Conservation (phyloP, 2,888 invertebrate species). For the Clusia tigrina region DNA sequence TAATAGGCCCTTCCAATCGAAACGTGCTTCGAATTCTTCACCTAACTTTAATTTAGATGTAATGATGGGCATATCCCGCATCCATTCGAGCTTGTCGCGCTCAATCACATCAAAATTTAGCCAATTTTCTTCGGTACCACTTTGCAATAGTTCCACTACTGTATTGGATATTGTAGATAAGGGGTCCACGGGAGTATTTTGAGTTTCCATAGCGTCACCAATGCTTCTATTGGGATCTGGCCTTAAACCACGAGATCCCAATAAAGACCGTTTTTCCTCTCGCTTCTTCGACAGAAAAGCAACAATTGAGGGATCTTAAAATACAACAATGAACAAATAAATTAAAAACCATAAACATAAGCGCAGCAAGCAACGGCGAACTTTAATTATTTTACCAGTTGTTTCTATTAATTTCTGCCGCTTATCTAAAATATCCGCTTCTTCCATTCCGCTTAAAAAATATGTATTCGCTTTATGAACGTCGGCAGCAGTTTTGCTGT, state of each 20-base stretch:
- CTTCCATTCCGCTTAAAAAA: slow-evolving; percentile 73
- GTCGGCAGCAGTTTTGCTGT: slow-evolving; percentile 66
- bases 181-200: background rate
- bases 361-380: background rate
- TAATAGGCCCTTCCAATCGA: slow-evolving; percentile 83
- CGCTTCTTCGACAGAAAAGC: slow-evolving; percentile 48
- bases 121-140: slow-evolving; percentile 76
- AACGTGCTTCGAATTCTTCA: slow-evolving; percentile 79
- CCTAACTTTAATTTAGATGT: slow-evolving; percentile 68
- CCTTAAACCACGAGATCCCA: background rate
- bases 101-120: slow-evolving; percentile 87
- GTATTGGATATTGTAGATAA: slow-evolving; percentile 39
- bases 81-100: slow-evolving; percentile 88
- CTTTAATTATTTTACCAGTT: slow-evolving; percentile 46
- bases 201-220: slow-evolving; percentile 31
- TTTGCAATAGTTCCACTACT: slow-evolving; percentile 69
- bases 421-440: slow-evolving; percentile 79
- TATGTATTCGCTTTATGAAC: slow-evolving; percentile 81
- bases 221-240: slow-evolving; percentile 16
- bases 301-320: slow-evolving; percentile 54
- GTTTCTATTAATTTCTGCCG: slow-evolving; percentile 71
- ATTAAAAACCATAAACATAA: background rate
- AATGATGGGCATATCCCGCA: slow-evolving; percentile 73
- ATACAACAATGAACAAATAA: background rate
- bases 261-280: slow-evolving; percentile 28